Percentiles rank a stretch among this genome's conserved stretches.
Conservation (phyloP, 2,113 vertebrate species). For the Numenius arquata region DNA sequence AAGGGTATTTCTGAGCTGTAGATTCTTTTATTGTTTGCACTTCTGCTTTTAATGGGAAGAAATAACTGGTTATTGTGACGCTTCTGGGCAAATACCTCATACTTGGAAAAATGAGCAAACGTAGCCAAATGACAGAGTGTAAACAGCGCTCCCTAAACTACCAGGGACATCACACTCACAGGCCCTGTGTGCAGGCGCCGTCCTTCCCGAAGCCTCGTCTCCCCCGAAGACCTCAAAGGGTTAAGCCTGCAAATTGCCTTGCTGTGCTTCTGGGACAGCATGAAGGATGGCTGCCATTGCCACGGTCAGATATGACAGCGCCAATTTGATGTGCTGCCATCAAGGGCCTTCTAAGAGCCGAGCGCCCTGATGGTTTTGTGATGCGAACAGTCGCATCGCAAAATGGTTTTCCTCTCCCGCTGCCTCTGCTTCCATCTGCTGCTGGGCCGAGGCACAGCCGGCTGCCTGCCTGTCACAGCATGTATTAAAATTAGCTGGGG, state of each 20-base stretch:
- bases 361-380: constrained; percentile 96
- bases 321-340: constrained; percentile 93
- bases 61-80: not conserved
- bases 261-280: constrained; percentile 78
- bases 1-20: not conserved
- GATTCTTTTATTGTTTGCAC: not conserved
- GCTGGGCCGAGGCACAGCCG: constrained; percentile 92
- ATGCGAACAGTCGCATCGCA: constrained; percentile 95
- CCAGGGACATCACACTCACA: not conserved
- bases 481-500: constrained; percentile 99
- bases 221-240: constrained; percentile 71
- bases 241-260: constrained; percentile 78
- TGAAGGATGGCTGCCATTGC: constrained; percentile 85
- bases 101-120: constrained; percentile 36
- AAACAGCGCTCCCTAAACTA: not conserved
- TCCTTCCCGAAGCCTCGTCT: not conserved
- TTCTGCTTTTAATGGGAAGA: not conserved
- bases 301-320: constrained; percentile 89
- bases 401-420: constrained; percentile 95
- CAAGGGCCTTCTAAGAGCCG: constrained; percentile 88
- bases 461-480: constrained; percentile 99
- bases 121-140: constrained; percentile 6
- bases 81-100: constrained; percentile 2
- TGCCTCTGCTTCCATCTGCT: constrained; percentile 99
- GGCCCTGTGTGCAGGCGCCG: rapidly evolving